These are phyloP conservation scores for Toxotes jaculatrix DNA, from an alignment of 2,113 vertebrate species.

Conservation along the genomic window DNA sequence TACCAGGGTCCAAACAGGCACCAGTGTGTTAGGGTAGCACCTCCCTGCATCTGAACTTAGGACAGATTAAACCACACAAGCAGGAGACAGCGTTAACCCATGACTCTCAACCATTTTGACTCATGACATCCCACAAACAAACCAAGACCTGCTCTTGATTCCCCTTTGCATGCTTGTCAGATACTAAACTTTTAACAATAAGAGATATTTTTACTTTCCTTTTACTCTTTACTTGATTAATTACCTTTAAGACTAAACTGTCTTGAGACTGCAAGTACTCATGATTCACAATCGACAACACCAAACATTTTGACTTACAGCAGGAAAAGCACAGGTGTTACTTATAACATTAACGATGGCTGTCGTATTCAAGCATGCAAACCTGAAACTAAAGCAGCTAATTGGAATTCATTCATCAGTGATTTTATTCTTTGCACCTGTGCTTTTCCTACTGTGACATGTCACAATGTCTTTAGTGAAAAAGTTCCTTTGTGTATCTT, in stretches of 20 bases:
- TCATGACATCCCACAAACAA: not conserved
- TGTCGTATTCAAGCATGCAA: not conserved
- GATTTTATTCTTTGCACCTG: too few relatives aligned
- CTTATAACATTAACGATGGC: not conserved
- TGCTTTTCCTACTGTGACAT: too few relatives aligned
- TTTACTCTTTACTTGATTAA: not conserved
- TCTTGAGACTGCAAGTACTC: not conserved
- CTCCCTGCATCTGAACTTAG: constrained; percentile 51
- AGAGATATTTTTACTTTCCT: not conserved
- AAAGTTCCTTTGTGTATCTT: too few relatives aligned
- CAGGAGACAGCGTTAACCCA: constrained; percentile 48
- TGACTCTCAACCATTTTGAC: constrained; percentile 8
- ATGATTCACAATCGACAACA: not conserved
- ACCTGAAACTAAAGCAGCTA: too few relatives aligned
- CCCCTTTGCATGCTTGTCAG: not conserved
- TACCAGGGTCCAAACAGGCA: constrained; percentile 65
- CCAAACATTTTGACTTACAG: not conserved
- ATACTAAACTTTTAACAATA: not conserved
- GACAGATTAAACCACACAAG: constrained; percentile 61
- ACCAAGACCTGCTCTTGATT: not conserved
- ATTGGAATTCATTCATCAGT: too few relatives aligned
- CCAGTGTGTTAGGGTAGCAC: constrained; percentile 41
- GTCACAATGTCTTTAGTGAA: too few relatives aligned
- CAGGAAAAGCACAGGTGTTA: not conserved
- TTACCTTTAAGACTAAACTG: not conserved